Evolutionary conservation across 1,140 invertebrate species (phyloP), one percentile per base, ranked within the genome.

Genomic region (Dendroctonus ponderosae): DNA sequence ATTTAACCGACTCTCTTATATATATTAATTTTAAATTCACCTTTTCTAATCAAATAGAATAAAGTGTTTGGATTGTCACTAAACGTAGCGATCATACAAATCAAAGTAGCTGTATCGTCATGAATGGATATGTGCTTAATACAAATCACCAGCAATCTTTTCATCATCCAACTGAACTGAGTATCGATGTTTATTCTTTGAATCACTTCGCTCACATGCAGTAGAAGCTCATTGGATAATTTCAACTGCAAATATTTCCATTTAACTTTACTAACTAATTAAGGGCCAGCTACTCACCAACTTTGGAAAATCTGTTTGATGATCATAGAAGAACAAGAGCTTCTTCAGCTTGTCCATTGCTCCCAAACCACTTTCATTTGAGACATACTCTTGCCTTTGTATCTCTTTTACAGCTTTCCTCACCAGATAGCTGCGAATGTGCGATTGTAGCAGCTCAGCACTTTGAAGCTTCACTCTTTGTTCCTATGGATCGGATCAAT

Each of bases 271-370:
- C 60, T 14, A 69, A 69, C 59, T 46, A n/a, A 7, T 44, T 8
- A 8, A 15, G 44, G 9, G 11, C 8, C 66, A 38, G 9, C 48
- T 15, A 74, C 82, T 79, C 82, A 91, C 89, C 80, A 95, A 78
- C 83, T 91, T 86, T 49, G 82, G 79, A 50, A 81, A 80, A 82
- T 96, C 93, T 69, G 83, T 75, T 56, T 80, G 77, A 44, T 82
- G 80, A 76, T 88, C 82, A 77, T 91, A 94, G 79, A 94, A 94
- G 74, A 93, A 92, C 70, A 91, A 79, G 60, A 91, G 80, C 71
- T 84, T 87, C 44, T 81, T 81, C 50, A 89, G 76, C 66, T 88
- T 82, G 49, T 84, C 78, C 26, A 84, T 79, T 57, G 84, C 71
- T 71, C 83, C 81, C 26, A 83, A 72, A 57, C 80, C 82, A 56